Percentiles rank a stretch among this genome's conserved stretches.
phyloP scores from a whole-genome alignment of 2,888 invertebrate species.

The Megalurothrips usitatus region DNA sequence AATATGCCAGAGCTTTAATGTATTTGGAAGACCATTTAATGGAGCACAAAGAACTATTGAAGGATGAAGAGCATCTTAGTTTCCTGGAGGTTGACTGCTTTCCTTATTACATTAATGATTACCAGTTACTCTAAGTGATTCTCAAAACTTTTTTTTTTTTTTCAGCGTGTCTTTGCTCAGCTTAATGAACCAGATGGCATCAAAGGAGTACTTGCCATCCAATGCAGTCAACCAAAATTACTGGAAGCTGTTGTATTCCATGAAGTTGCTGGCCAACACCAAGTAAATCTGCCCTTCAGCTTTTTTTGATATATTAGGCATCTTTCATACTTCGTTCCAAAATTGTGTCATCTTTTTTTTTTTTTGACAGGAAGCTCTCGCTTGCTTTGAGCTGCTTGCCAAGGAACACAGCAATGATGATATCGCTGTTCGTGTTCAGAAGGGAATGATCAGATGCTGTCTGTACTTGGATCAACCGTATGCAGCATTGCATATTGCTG shows the following conservation, averaged over 20 bases:
- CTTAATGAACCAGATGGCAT: slow-evolving; percentile 89
- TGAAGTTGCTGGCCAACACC: slow-evolving; percentile 74
- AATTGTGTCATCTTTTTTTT: slow-evolving; percentile 3
- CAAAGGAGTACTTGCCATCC: slow-evolving; percentile 65
- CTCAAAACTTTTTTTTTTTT: slow-evolving; percentile 36
- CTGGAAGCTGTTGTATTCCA: slow-evolving; percentile 80
- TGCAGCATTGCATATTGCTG: slow-evolving; percentile 71
- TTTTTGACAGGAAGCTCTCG: slow-evolving; percentile 63
- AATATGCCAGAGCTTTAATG: slow-evolving; percentile 68
- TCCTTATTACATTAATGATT: background rate
- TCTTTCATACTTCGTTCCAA: background rate
- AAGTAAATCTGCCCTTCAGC: slow-evolving; percentile 44
- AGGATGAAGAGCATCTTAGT: slow-evolving; percentile 54
- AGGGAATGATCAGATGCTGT: slow-evolving; percentile 79
- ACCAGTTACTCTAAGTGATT: background rate
- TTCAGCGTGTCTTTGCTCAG: slow-evolving; percentile 74
- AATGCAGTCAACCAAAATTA: slow-evolving; percentile 69
- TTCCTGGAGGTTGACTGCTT: slow-evolving; percentile 33
- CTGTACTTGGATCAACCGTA: slow-evolving; percentile 81
- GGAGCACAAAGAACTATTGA: slow-evolving; percentile 52
- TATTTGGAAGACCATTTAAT: slow-evolving; percentile 70
- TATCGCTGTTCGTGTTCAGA: slow-evolving; percentile 46
- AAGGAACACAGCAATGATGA: slow-evolving; percentile 52
- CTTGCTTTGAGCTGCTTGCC: slow-evolving; percentile 80
- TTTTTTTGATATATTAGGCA: background rate